Conservation (phyloP, 2,797 vertebrate genomes). For the Enteromius viviparus region DNA sequence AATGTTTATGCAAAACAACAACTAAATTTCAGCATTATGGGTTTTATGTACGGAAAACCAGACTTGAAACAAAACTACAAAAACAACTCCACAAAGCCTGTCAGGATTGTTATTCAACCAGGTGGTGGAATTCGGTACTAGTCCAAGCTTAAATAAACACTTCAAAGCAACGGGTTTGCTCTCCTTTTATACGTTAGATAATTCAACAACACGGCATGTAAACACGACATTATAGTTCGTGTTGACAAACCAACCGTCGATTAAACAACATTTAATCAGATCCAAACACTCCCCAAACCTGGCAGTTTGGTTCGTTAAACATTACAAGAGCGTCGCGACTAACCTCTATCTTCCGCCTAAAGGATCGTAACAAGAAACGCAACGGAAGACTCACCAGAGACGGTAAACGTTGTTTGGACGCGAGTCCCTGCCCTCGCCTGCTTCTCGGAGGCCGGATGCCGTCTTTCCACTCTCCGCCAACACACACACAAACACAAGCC, state of each 20-base stretch:
- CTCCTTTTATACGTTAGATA: slow-evolving; percentile 11
- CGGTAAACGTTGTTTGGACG: slow-evolving; percentile 52
- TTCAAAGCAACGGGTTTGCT: not conserved
- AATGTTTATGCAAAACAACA: not conserved
- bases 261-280: not conserved
- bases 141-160: slow-evolving; percentile 19
- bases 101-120: slow-evolving; percentile 21
- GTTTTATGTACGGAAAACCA: not conserved
- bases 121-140: slow-evolving; percentile 25
- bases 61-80: not conserved
- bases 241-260: not conserved
- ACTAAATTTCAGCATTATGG: not conserved
- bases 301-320: not conserved
- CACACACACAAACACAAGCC: slow-evolving; percentile 24
- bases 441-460: slow-evolving; percentile 70
- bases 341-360: not conserved
- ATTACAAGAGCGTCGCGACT: not conserved
- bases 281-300: not conserved
- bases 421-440: slow-evolving; percentile 62
- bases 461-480: slow-evolving; percentile 58
- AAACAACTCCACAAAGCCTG: slow-evolving; percentile 28
- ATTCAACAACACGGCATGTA: not conserved
- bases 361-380: not conserved
- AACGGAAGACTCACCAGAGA: slow-evolving; percentile 62
- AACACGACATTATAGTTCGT: not conserved